phyloP scores from a whole-genome alignment of 1,140 invertebrate species.

The Monomorium pharaonis region DNA sequence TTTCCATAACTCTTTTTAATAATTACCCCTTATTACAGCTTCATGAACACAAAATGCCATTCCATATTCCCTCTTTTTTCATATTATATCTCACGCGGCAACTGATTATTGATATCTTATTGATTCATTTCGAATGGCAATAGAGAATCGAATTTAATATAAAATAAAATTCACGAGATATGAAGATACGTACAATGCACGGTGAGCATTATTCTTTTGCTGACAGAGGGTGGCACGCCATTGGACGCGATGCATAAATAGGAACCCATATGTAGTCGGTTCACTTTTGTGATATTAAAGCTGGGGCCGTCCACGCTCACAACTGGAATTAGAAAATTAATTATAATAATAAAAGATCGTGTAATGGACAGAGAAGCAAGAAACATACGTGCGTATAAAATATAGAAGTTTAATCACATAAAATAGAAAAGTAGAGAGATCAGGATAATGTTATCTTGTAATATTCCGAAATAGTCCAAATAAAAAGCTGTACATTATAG shows the following conservation, averaged over 20 bases:
- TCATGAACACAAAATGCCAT: neutral
- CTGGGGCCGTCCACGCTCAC: constrained; percentile 89
- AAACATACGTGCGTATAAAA: neutral
- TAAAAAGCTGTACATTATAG: neutral
- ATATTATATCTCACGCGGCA: neutral
- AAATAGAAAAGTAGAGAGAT: neutral
- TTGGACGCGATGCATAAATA: constrained; percentile 96
- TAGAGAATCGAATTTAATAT: neutral
- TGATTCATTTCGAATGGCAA: neutral
- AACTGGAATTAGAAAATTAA: constrained; percentile 84
- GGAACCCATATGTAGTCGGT: constrained; percentile 94
- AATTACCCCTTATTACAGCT: neutral
- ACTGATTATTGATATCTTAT: neutral
- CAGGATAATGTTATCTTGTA: no score
- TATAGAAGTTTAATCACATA: neutral
- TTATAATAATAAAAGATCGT: neutral
- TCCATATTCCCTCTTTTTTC: neutral
- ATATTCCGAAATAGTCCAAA: neutral
- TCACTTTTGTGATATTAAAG: constrained; percentile 92
- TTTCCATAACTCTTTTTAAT: neutral
- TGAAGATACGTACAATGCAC: constrained; percentile 92
- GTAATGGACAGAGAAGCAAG: neutral
- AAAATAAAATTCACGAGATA: constrained; percentile 11
- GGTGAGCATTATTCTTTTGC: constrained; percentile 94
- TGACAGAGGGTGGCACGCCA: constrained; percentile 94